Evolutionary conservation across 1,140 invertebrate species (phyloP), one percentile per base, ranked within the genome.

Genomic region (Lepidurus couesii): DNA sequence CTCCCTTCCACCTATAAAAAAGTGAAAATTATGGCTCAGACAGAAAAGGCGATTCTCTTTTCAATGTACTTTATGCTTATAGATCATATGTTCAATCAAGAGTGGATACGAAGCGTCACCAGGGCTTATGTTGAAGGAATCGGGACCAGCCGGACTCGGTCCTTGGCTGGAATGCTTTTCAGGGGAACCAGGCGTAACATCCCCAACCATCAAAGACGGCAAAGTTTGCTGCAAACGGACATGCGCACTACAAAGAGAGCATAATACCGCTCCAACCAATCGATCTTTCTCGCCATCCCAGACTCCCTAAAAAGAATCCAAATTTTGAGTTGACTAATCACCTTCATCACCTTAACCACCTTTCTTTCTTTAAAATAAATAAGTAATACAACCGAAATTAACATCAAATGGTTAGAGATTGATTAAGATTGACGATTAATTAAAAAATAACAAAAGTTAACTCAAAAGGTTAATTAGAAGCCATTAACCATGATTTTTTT

Each of bases 11-110:
- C 85, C 85, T 89, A 83, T 74, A 83, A 81, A 9, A 34, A 34
- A 34, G 34, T 74, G 80, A 81, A 82, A 80, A 75, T 45, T 21
- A 79, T 80, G 79, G 77, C 73, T 75, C 10, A 34, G 42, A 43
- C 16, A 34, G 7, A 75, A 78, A 34, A 82, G 21, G n/a, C 42
- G n/a, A 53, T 43, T 8, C 24, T 75, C 5, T 16, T 45, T 47
- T 10, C 8, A 10, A 0, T 45, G 4, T 81, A 89, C 88, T 86
- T 91, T 90, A 81, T 87, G 91, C 78, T 91, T 90, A 82, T 90
- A 91, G 78, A 89, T 92, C 88, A 95, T 94, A 84, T 94, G 92
- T 82, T 93, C 91, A 0, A 93, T 92, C 1, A 95, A 85, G 77
- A 94, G 87, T 0, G 93, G 93, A 86, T 93, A 94, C 82, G 89